Evolutionary conservation across 2,797 vertebrate genomes (phyloP).

Genomic region (Hephaestus fuliginosus): DNA sequence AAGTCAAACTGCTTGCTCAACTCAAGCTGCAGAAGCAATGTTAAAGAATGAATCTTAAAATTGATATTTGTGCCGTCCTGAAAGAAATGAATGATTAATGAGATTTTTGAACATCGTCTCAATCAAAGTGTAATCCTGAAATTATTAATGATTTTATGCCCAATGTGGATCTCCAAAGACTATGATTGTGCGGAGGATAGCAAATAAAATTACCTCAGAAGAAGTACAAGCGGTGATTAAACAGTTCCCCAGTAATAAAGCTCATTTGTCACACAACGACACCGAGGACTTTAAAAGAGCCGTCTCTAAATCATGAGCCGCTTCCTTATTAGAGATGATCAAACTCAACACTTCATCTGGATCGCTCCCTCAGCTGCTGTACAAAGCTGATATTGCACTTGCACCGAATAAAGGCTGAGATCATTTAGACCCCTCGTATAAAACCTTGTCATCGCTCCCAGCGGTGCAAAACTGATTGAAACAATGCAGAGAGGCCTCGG

Average conservation of each 20-base stretch:
- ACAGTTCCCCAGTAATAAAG: conserved; percentile 21
- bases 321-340: conserved; percentile 35
- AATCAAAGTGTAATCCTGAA: neutral
- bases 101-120: neutral
- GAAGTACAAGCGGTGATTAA: conserved; percentile 19
- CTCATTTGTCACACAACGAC: conserved; percentile 21
- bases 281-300: conserved; percentile 3
- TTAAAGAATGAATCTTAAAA: conserved; percentile 1
- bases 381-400: neutral
- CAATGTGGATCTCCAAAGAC: neutral
- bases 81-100: too few relatives aligned
- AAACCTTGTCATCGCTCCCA: neutral
- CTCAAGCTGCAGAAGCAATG: conserved; percentile 1
- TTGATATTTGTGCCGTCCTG: too few relatives aligned
- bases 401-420: neutral
- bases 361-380: conserved; percentile 42
- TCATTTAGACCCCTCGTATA: neutral
- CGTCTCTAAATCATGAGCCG: conserved; percentile 5
- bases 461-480: neutral
- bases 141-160: neutral
- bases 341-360: conserved; percentile 8
- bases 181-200: neutral
- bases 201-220: neutral
- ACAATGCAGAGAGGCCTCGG: neutral
- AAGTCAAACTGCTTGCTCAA: neutral